Evolutionary conservation across 2,888 invertebrate genomes (phyloP).

Genomic region (Euproctis similis): DNA sequence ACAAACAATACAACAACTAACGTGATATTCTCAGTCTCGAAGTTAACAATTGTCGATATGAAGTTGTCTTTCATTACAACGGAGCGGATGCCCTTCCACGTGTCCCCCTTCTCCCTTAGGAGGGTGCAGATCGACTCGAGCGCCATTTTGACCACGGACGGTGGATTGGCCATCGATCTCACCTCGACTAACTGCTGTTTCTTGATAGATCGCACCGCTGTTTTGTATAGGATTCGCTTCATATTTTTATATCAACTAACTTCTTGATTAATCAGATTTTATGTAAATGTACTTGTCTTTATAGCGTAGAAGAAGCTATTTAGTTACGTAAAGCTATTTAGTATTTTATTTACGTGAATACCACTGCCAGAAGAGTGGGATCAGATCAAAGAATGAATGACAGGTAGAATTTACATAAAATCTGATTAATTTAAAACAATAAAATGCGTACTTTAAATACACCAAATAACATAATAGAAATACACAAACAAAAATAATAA

Average conservation of each 20-base stretch:
- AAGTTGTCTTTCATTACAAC: conserved; percentile 97
- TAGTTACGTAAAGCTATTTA: no score
- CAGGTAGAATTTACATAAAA: background rate
- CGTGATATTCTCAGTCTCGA: conserved; percentile 94
- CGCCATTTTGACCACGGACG: conserved; percentile 93
- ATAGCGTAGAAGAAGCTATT: no score
- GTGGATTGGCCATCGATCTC: conserved; percentile 95
- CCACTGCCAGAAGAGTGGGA: background rate
- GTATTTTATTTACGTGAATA: no score
- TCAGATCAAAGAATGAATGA: background rate
- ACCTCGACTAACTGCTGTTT: conserved; percentile 97
- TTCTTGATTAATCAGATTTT: conserved; percentile 6
- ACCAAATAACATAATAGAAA: conserved; percentile 2
- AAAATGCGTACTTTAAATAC: conserved; percentile 7
- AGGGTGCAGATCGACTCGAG: conserved; percentile 95
- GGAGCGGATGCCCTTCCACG: conserved; percentile 95
- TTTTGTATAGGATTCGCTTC: conserved; percentile 35
- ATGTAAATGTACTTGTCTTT: background rate
- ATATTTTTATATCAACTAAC: no score
- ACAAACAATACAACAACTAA: conserved; percentile 83
- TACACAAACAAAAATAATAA: background rate
- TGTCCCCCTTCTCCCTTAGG: conserved; percentile 91
- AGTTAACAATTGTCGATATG: conserved; percentile 95
- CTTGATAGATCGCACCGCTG: conserved; percentile 96
- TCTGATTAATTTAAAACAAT: conserved; percentile 3